Conservation (phyloP, 1,140 invertebrate species). For the Monomorium pharaonis region DNA sequence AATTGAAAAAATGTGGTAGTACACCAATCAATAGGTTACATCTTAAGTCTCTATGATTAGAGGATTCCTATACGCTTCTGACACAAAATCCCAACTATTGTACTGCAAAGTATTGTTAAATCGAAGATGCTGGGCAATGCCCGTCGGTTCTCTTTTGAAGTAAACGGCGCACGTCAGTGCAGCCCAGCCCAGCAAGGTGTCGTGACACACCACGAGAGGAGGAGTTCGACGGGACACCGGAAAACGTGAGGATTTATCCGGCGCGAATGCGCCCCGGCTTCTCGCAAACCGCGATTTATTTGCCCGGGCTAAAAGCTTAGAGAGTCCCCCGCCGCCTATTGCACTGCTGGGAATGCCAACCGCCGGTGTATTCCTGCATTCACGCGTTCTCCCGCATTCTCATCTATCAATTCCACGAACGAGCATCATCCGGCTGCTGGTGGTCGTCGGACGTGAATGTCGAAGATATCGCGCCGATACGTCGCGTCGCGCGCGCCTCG, state of each 20-base stretch:
- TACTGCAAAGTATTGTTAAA: not conserved
- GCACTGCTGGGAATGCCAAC: constrained; percentile 65
- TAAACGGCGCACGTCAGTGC: constrained; percentile 63
- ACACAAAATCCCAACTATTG: not conserved
- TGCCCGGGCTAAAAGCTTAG: constrained; percentile 72
- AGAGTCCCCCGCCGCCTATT: constrained; percentile 67
- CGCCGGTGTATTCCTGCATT: constrained; percentile 64
- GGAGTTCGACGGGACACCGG: constrained; percentile 5
- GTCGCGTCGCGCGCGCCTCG: not conserved
- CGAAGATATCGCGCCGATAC: not conserved
- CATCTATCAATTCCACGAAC: constrained; percentile 71
- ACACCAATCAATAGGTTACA: too few relatives aligned
- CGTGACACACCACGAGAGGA: constrained; percentile 30
- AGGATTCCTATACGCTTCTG: not conserved
- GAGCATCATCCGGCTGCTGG: not conserved
- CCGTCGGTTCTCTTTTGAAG: not conserved
- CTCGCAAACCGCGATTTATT: constrained; percentile 71
- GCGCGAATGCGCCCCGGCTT: constrained; percentile 52
- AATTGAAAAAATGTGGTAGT: too few relatives aligned
- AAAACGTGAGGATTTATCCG: constrained; percentile 62
- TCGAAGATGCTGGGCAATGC: constrained; percentile 9
- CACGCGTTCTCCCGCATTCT: constrained; percentile 63
- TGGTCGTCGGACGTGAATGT: not conserved
- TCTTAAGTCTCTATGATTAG: too few relatives aligned
- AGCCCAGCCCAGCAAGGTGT: constrained; percentile 52